Evolutionary conservation across 2,888 invertebrate species (phyloP).

Genomic region (Criorhina ranunculi): DNA sequence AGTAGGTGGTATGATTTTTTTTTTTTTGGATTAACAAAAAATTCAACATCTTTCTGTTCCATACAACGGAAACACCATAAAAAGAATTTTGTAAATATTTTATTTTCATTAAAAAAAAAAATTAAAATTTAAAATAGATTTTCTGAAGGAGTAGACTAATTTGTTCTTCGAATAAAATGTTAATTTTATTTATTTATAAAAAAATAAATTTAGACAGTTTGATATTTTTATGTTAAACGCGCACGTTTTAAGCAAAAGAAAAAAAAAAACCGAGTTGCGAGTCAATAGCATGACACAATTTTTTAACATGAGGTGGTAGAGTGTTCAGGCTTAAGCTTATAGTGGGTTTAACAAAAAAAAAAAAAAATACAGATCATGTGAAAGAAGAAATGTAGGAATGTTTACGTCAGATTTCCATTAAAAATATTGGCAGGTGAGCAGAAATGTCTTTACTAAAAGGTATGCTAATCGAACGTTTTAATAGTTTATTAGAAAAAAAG

Average conservation of each 20-base stretch:
- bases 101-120: background rate
- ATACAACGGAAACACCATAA: background rate
- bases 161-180: constrained; percentile 3
- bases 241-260: constrained; percentile 22
- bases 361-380: background rate
- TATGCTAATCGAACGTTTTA: background rate
- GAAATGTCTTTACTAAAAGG: background rate
- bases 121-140: constrained; percentile 39
- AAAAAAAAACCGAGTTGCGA: constrained; percentile 10
- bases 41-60: background rate
- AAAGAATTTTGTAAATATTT: constrained; percentile 6
- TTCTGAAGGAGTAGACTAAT: constrained; percentile 41
- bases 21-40: background rate
- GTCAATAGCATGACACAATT: constrained; percentile 25
- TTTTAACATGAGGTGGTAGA: constrained; percentile 16
- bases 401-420: constrained; percentile 26
- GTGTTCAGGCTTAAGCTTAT: background rate
- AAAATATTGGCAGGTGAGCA: constrained; percentile 25
- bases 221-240: constrained; percentile 34
- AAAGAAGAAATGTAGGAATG: background rate
- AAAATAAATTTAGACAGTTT: background rate
- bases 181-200: constrained; percentile 4
- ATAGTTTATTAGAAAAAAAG: background rate
- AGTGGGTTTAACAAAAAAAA: background rate
- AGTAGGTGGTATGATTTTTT: background rate